Base-by-base conservation (phyloP, 2,113 vertebrate genomes). In the Pelecanus crispus region DNA sequence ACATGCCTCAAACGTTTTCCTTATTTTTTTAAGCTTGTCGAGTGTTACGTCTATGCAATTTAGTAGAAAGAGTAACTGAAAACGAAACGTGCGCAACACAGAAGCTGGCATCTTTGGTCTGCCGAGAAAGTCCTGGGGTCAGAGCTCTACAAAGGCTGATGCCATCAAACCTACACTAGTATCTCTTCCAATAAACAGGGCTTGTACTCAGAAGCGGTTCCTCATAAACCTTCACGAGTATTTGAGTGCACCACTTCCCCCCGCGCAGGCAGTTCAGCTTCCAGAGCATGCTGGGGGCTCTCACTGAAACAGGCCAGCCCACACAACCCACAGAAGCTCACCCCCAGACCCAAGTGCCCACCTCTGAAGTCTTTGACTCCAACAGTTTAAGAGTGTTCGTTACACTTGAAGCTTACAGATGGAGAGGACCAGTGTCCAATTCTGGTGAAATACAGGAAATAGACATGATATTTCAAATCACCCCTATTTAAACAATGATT, bases 281-380 rank as follows among this genome's bases (percentile, higher is more conserved):
- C 34, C 26, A 26, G 25, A 50, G 52, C 56, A 12, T 2, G 4
- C 40, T 2, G 7, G 12, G 28, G 50, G 21, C 55, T 80, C 68
- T 8, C 9, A 7, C 29, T 4, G 18, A 19, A 44, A 36, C n/a
- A 32, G 20, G 13, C 18, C 81, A 56, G 50, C n/a, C 58, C 52
- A 31, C 22, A 4, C 18, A 17, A 67, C 21, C n/a, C 59, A 31
- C 20, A 29, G n/a, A n/a, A 55, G 22, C 29, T 47, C 42, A 11
- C 3, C 4, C 14, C 65, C 71, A 11, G 2, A 40, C 71, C 40
- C 56, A 24, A 1, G 2, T 1, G 1, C 28, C 34, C 66, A 21
- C 6, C 72, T 34, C 28, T 9, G 7, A 17, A 9, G 13, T 13
- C 44, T 29, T 5, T 17, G 56, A 5, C 53, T 40, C 42, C 74